phyloP scores from a whole-genome alignment of 2,113 vertebrate genomes.

The Columbina picui region DNA sequence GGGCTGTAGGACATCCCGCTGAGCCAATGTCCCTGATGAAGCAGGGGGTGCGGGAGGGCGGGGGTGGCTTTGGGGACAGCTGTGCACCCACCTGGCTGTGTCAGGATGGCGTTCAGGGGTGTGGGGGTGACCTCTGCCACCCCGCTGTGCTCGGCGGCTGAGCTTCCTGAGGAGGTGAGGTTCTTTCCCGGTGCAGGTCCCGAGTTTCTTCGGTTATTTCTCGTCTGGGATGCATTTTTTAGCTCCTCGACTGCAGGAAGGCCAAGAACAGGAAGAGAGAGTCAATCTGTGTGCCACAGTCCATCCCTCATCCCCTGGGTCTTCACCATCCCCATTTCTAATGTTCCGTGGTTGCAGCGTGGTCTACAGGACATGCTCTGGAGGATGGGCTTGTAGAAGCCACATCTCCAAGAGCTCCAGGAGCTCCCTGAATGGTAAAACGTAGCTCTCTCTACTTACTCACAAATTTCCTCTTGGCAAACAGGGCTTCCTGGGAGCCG shows the following conservation, averaged over 20 bases:
- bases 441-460: conserved; percentile 78
- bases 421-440: background rate
- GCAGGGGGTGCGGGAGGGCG: accelerated
- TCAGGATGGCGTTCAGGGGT: background rate
- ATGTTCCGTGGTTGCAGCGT: background rate
- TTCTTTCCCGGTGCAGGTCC: conserved; percentile 7
- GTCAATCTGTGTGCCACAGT: background rate
- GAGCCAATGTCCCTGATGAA: background rate
- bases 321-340: background rate
- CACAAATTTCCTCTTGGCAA: conserved; percentile 89
- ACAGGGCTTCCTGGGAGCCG: conserved; percentile 81
- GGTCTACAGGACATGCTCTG: accelerated
- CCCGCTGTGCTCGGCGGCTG: background rate
- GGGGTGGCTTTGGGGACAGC: background rate
- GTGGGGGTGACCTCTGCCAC: background rate
- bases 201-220: conserved; percentile 10
- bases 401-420: background rate
- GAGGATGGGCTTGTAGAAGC: background rate
- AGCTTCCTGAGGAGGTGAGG: background rate
- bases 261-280: background rate
- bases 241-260: conserved; percentile 65
- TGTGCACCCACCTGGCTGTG: conserved; percentile 23
- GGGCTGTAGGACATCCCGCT: too few species aligned
- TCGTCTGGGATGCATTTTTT: conserved; percentile 57
- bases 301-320: background rate